Conservation (phyloP, 2,888 invertebrate genomes). For the Eupithecia insigniata region DNA sequence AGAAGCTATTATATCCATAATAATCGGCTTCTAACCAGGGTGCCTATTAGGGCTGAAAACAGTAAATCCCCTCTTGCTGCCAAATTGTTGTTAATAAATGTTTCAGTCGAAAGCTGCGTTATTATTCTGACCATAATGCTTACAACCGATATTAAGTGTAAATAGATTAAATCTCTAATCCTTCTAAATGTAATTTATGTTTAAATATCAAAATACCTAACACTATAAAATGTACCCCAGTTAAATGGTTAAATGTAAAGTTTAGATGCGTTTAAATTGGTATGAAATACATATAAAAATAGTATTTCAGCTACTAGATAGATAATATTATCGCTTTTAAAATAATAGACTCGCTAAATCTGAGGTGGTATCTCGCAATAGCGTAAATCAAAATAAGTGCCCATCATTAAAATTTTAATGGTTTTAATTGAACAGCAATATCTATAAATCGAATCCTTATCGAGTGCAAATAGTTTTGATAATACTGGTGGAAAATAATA, state of each 20-base stretch:
- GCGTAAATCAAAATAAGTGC: conserved; percentile 18
- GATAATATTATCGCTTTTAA: neutral
- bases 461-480: conserved; percentile 28
- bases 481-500: conserved; percentile 29
- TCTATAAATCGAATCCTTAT: conserved; percentile 29
- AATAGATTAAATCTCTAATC: neutral
- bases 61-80: conserved; percentile 24
- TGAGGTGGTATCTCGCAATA: neutral
- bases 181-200: neutral
- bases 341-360: neutral
- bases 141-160: neutral
- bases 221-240: too few species aligned
- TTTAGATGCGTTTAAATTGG: neutral
- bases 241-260: too few species aligned
- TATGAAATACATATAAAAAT: too few species aligned
- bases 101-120: conserved; percentile 26
- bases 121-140: conserved; percentile 30
- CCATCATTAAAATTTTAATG: conserved; percentile 24
- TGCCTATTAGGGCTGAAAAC: conserved; percentile 10
- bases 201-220: neutral
- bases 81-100: conserved; percentile 35
- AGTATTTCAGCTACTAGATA: too few species aligned
- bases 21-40: neutral
- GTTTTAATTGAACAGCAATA: conserved; percentile 21
- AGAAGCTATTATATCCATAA: neutral